Conservation (phyloP, 2,797 vertebrate species). For the Cossypha heuglini region DNA sequence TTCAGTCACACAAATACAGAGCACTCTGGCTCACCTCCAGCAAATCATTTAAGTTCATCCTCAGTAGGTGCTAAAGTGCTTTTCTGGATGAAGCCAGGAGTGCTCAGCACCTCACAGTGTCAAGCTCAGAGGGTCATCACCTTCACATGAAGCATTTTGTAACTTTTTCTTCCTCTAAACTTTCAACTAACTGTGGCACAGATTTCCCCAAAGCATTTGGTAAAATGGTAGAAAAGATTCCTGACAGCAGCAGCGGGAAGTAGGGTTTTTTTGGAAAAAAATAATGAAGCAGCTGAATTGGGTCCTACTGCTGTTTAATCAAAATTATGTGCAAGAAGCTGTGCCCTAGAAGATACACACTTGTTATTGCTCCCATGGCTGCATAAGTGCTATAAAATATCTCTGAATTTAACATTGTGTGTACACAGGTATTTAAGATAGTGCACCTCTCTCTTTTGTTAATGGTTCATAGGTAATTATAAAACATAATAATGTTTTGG, state of each 20-base stretch:
- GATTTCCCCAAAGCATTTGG: neutral
- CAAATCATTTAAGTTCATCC: neutral
- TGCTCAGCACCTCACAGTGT: neutral
- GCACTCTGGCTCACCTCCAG: neutral
- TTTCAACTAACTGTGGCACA: neutral
- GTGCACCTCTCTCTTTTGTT: neutral
- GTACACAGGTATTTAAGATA: neutral
- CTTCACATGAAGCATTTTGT: neutral
- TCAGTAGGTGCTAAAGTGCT: neutral
- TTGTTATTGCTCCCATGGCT: neutral
- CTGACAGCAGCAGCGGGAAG: neutral
- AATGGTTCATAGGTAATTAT: neutral
- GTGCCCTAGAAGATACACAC: neutral
- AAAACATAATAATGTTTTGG: neutral
- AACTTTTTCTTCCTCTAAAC: neutral
- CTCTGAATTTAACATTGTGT: neutral
- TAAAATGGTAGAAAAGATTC: neutral
- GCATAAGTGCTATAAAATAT: neutral
- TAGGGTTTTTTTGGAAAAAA: rapidly evolving
- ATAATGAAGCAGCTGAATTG: neutral
- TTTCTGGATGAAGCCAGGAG: neutral
- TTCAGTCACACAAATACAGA: neutral
- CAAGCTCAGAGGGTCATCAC: neutral
- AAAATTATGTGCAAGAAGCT: neutral
- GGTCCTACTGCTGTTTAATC: neutral